Evolutionary conservation across 2,113 vertebrate species (phyloP).

Genomic region (Pteronura brasiliensis): DNA sequence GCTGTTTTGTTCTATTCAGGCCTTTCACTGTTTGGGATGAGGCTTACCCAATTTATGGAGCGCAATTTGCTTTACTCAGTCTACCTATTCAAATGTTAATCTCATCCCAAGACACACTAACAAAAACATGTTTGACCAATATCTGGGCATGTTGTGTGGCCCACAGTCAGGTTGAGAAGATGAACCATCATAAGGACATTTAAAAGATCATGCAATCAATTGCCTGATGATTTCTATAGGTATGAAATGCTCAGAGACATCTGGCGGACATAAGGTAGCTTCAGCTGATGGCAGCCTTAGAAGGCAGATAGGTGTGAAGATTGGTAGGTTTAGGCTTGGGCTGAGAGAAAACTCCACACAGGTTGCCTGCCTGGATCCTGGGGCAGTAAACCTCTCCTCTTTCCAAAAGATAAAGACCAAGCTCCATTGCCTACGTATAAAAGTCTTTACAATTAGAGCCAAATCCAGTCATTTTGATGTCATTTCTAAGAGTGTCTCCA

Average conservation of each 20-base stretch:
- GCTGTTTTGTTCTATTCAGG: neutral
- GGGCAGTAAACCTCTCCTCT: neutral
- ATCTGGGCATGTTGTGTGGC: neutral
- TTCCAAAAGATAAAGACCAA: neutral
- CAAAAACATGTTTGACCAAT: neutral
- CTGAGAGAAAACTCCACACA: neutral
- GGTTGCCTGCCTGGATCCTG: neutral
- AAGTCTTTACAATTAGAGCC: neutral
- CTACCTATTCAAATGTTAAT: neutral
- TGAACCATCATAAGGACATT: neutral
- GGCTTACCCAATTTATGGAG: neutral
- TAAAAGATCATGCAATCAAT: neutral
- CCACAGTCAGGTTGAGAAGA: neutral
- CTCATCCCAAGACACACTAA: neutral
- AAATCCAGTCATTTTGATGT: neutral
- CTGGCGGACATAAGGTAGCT: neutral
- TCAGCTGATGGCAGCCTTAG: neutral
- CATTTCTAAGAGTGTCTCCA: neutral
- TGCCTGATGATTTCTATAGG: neutral
- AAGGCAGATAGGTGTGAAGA: neutral
- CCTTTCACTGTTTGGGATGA: neutral
- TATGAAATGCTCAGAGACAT: neutral
- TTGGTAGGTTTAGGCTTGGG: neutral
- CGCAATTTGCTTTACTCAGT: neutral
- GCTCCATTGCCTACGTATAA: neutral